A percentile compares a stretch with the other conserved stretches of the same genome.
Evolutionary conservation across 35 echinoderm and acorn worm genomes (phyloP).

Genomic region (Ophioderma brevispina): DNA sequence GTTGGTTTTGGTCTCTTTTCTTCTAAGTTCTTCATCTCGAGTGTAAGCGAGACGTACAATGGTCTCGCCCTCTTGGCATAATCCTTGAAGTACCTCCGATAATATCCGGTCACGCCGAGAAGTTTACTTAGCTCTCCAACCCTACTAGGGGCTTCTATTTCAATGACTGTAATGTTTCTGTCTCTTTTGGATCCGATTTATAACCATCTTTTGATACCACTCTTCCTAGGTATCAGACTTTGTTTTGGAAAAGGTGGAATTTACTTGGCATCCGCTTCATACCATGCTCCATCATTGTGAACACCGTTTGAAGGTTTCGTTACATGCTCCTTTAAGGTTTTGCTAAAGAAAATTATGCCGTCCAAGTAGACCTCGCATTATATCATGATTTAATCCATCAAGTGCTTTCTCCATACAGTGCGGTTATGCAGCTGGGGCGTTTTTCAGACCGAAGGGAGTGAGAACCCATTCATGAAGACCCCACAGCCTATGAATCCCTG

Average conservation of each 20-base stretch:
- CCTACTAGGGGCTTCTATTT: constrained; percentile 17
- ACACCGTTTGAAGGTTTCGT: constrained; percentile 16
- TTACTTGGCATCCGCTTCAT: constrained; percentile 59
- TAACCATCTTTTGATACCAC: constrained; percentile 40
- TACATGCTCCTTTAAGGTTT: constrained; percentile 44
- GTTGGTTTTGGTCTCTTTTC: not conserved
- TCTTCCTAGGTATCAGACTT: constrained; percentile 56
- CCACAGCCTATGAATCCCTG: constrained; percentile 65
- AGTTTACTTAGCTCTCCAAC: constrained; percentile 26
- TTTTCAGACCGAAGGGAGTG: constrained; percentile 50
- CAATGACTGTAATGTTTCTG: constrained; percentile 5
- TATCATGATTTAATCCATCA: constrained; percentile 48
- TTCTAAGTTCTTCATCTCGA: not conserved
- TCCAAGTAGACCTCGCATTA: constrained; percentile 52
- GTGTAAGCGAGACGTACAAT: constrained; percentile 32
- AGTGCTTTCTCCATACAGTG: constrained; percentile 37
- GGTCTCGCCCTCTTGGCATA: constrained; percentile 57
- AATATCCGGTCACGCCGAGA: constrained; percentile 59
- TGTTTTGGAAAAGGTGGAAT: constrained; percentile 44
- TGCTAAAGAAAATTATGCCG: constrained; percentile 47
- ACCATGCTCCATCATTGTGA: constrained; percentile 28
- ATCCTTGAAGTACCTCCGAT: constrained; percentile 36
- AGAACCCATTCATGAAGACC: constrained; percentile 63
- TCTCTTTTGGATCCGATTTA: constrained; percentile 31
- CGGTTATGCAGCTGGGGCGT: constrained; percentile 57